Evolutionary conservation across 2,113 vertebrate species (phyloP).

Genomic region (Ciconia boyciana): DNA sequence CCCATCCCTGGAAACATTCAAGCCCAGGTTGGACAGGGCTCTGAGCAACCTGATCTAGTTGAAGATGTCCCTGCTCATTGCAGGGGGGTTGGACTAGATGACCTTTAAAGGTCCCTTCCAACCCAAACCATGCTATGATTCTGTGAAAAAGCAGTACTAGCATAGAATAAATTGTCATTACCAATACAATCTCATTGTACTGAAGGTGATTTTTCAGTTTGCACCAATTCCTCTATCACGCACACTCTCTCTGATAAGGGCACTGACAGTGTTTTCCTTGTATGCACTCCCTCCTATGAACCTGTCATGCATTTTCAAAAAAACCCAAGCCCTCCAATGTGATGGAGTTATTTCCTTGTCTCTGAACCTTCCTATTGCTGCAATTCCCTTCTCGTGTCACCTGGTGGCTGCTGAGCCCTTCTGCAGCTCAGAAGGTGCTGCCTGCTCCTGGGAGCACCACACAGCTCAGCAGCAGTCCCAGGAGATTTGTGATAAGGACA

Average conservation of each 20-base stretch:
- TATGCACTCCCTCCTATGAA: neutral
- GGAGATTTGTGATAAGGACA: neutral
- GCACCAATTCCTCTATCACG: neutral
- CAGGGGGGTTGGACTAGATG: rapidly evolving
- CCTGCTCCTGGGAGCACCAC: neutral
- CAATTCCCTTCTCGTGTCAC: slow-evolving; percentile 41
- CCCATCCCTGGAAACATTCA: neutral
- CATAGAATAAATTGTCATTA: neutral
- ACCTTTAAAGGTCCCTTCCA: neutral
- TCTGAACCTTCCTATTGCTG: neutral
- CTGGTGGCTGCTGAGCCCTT: slow-evolving; percentile 46
- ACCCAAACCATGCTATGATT: neutral
- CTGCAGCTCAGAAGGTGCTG: neutral
- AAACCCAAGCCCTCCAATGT: rapidly evolving
- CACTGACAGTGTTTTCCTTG: neutral
- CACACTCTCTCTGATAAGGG: neutral
- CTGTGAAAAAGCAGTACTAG: neutral
- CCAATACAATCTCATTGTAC: neutral
- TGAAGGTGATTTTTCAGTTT: neutral
- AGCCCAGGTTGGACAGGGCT: neutral
- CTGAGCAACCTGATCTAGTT: neutral
- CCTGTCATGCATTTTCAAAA: neutral
- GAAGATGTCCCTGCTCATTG: neutral
- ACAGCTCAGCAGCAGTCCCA: neutral
- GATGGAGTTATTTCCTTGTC: neutral